These are phyloP conservation scores for Dorcus parallelipipedus DNA, from an alignment of 2,888 invertebrate species.

Conservation along the genomic window DNA sequence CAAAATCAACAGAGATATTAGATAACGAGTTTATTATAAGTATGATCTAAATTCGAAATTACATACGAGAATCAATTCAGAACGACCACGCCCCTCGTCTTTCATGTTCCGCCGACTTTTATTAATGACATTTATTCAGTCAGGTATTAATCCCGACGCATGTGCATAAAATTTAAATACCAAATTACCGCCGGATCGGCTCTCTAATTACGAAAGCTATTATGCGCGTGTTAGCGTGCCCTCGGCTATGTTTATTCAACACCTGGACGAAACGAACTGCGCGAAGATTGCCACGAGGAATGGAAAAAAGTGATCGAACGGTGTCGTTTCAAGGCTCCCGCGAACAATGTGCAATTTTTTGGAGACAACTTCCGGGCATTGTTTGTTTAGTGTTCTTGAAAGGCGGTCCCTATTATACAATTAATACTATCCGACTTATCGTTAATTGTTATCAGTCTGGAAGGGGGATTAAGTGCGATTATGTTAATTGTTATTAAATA, in stretches of 20 bases:
- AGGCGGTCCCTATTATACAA: too few species aligned
- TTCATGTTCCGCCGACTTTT: slow-evolving; percentile 5
- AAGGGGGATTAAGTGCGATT: too few species aligned
- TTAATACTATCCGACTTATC: too few species aligned
- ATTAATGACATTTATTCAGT: slow-evolving; percentile 5
- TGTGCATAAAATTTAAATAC: slow-evolving; percentile 13
- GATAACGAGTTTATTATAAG: too few species aligned
- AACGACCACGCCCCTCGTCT: neutral
- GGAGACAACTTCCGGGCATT: neutral
- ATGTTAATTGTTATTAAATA: too few species aligned
- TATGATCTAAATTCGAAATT: too few species aligned
- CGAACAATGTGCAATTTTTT: neutral
- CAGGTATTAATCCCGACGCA: neutral
- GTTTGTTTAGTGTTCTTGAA: neutral
- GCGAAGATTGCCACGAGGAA: too few species aligned
- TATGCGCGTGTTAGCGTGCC: neutral
- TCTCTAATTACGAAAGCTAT: slow-evolving; percentile 9
- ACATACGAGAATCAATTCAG: too few species aligned
- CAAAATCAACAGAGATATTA: too few species aligned
- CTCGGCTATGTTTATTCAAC: slow-evolving; percentile 3
- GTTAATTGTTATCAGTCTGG: too few species aligned
- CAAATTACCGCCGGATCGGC: slow-evolving; percentile 4
- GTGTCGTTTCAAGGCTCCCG: neutral
- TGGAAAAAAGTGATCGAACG: neutral
- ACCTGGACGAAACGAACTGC: slow-evolving; percentile 1